Evolutionary conservation across 2,113 vertebrate species (phyloP), one percentile per base, ranked within the genome.

Genomic region (Mus pahari): DNA sequence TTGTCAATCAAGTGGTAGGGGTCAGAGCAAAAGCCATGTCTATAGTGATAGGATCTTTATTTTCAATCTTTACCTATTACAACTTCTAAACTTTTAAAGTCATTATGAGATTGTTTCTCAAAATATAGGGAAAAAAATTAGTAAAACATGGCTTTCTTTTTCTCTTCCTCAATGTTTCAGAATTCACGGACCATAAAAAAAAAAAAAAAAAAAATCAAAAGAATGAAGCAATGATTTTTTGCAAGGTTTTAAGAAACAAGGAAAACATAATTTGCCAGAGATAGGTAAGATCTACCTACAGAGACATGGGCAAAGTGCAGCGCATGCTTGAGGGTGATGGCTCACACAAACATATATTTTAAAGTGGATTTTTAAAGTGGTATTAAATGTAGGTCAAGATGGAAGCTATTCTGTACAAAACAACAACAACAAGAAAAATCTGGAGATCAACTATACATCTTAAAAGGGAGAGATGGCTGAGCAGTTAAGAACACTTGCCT

Each of bases 151-250:
- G 10, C 36, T 64, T 74, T 68, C 36, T 90, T 90, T 94, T 58
- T 26, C 74, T 60, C 50, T 71, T 62, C 55, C 12, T 78, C 53
- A 24, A 45, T 53, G 75, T 88, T 91, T 86, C 71, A 82, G 77
- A 94, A 95, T 79, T 74, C 89, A 73, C 68, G 74, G 70, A 74
- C 19, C 31, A 26, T 11, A 45, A 55, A 74, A 89, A 91, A 66
- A 66, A 91, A 48, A 92, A 45, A 55, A 74, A 89, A 91, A 64
- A 64, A 91, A 48, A 92, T 95, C 53, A 82, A 95, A 71, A 90
- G 90, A 86, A 62, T 24, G n/a, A 88, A 92, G 53, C 14, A 53
- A 33, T 10, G 68, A 36, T 75, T 70, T 75, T 70, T 79, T 68
- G 86, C 33, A 45, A 62, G 77, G 71, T 36, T 55, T 79, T 60